Percentiles rank a stretch among this genome's conserved stretches.
Evolutionary conservation across 2,797 vertebrate genomes (phyloP).

Genomic region (Acanthurus tractus): DNA sequence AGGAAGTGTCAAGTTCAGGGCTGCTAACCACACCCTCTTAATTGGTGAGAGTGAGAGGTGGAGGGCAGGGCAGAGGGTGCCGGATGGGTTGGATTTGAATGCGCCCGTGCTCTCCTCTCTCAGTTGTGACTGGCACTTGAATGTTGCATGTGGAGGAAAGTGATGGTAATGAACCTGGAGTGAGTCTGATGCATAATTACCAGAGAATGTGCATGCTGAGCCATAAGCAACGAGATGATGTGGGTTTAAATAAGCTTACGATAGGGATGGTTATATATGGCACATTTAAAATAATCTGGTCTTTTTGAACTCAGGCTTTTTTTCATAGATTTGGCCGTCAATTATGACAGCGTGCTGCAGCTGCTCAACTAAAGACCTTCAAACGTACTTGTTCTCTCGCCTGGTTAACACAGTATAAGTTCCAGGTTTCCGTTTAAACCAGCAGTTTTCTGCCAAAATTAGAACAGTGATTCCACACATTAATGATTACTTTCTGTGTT

Average conservation of each 20-base stretch:
- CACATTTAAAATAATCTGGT: background rate
- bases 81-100: slow-evolving; percentile 46
- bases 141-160: slow-evolving; percentile 49
- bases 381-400: background rate
- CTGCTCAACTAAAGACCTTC: background rate
- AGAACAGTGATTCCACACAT: too few species aligned
- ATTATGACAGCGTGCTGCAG: too few species aligned
- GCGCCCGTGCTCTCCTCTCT: slow-evolving; percentile 33
- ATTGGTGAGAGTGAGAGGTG: slow-evolving; percentile 68
- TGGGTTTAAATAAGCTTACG: slow-evolving; percentile 35
- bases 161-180: slow-evolving; percentile 69
- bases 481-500: too few species aligned
- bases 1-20: slow-evolving; percentile 68
- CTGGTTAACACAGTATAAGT: too few species aligned
- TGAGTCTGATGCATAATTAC: slow-evolving; percentile 62
- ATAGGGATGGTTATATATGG: slow-evolving; percentile 10
- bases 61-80: slow-evolving; percentile 52
- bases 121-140: slow-evolving; percentile 63
- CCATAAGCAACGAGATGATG: slow-evolving; percentile 47
- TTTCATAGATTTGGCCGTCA: background rate
- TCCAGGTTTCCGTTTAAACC: background rate
- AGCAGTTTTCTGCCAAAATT: background rate
- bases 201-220: slow-evolving; percentile 44
- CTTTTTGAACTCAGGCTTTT: background rate
- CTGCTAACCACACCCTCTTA: slow-evolving; percentile 76